Percentiles rank a stretch among this genome's conserved stretches.
Evolutionary conservation across 2,888 invertebrate species (phyloP).

Genomic region (Euzophera pinguis): DNA sequence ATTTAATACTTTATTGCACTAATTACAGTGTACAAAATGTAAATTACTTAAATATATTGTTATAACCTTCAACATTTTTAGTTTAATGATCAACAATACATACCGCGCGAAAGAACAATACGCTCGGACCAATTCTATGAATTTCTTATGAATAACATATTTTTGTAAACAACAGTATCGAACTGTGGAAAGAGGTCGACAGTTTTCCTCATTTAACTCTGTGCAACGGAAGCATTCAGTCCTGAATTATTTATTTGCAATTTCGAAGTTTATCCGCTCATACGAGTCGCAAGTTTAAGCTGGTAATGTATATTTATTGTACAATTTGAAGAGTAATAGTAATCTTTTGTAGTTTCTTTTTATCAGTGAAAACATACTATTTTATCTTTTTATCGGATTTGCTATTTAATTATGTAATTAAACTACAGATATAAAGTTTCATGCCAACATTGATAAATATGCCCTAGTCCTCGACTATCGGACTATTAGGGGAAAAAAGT

Average conservation of each 20-base stretch:
- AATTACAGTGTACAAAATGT: too few species aligned
- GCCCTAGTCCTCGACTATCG: too few species aligned
- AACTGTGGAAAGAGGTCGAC: neutral
- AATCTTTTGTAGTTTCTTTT: too few species aligned
- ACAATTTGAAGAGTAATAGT: neutral
- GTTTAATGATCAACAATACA: neutral
- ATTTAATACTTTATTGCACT: too few species aligned
- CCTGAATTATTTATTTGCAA: neutral
- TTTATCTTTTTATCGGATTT: too few species aligned
- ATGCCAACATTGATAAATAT: too few species aligned
- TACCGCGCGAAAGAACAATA: neutral
- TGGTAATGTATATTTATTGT: neutral
- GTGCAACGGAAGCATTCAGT: neutral
- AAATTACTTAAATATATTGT: too few species aligned
- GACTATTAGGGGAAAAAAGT: too few species aligned
- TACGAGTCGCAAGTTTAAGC: neutral
- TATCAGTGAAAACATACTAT: too few species aligned
- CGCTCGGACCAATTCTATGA: neutral
- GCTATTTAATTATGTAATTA: too few species aligned
- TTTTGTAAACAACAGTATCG: neutral
- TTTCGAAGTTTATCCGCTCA: neutral
- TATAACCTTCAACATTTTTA: neutral
- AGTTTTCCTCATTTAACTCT: neutral
- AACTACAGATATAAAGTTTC: too few species aligned
- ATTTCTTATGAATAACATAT: slow-evolving; percentile 2